phyloP scores from a whole-genome alignment of 2,888 invertebrate genomes.

The Ditula angustiorana region DNA sequence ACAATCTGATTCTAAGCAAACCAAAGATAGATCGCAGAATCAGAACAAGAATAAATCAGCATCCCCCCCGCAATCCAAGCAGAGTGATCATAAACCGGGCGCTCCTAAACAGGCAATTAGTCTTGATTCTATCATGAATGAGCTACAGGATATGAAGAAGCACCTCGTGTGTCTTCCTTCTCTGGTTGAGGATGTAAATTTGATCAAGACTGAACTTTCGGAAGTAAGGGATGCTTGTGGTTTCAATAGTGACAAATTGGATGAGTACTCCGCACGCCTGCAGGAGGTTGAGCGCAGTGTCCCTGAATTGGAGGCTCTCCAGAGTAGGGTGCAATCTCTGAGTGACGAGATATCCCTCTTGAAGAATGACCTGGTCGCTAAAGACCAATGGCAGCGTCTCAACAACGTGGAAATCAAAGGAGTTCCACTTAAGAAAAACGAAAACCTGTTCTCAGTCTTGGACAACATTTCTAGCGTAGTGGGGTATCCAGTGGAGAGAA shows the following conservation, averaged over 20 bases:
- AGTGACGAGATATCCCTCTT: not conserved
- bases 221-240: not conserved
- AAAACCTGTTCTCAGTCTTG: not conserved
- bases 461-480: not conserved
- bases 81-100: too few relatives aligned
- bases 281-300: too few relatives aligned
- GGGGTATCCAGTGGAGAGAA: not conserved
- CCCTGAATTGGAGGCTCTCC: too few relatives aligned
- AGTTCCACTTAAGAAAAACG: not conserved
- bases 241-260: not conserved
- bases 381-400: too few relatives aligned
- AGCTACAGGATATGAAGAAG: too few relatives aligned
- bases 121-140: too few relatives aligned
- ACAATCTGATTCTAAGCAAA: too few relatives aligned
- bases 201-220: not conserved
- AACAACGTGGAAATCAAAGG: too few relatives aligned
- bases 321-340: not conserved
- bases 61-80: too few relatives aligned
- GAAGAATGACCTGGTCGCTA: not conserved
- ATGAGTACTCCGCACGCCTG: not conserved
- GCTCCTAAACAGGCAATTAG: too few relatives aligned
- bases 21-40: too few relatives aligned
- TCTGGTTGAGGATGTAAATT: not conserved
- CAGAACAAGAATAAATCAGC: too few relatives aligned
- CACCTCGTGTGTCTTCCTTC: not conserved